Conservation (phyloP, 2,888 invertebrate genomes). For the Mimumesa dahlbomi region DNA sequence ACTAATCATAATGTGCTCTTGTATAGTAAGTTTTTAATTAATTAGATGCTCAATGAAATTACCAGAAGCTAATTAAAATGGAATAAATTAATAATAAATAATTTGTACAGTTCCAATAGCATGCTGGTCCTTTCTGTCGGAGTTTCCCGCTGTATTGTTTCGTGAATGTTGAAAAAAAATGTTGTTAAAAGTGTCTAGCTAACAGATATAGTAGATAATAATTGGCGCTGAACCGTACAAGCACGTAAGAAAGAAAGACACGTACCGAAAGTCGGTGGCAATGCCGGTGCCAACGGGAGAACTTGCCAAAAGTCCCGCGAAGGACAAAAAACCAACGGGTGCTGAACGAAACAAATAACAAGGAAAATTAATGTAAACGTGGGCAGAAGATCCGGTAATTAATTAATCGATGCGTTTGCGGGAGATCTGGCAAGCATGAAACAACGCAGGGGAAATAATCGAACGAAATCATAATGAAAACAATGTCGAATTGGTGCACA, state of each 20-base stretch:
- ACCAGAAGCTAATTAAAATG: no score
- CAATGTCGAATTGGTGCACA: not conserved
- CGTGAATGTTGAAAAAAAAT: no score
- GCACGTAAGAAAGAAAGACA: conserved; percentile 64
- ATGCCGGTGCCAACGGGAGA: conserved; percentile 72
- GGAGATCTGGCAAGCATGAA: conserved; percentile 40
- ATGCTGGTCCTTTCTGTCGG: no score
- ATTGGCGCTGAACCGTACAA: conserved; percentile 33
- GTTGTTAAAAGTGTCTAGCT: no score
- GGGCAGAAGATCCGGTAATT: not conserved
- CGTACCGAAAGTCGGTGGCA: conserved; percentile 76
- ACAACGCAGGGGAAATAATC: not conserved
- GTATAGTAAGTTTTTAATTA: no score
- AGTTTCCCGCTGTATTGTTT: no score
- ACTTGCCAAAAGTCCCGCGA: conserved; percentile 74
- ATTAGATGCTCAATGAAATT: no score
- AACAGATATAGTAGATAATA: no score
- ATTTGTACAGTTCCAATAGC: no score
- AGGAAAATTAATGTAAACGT: conserved; percentile 49
- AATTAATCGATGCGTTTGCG: conserved; percentile 20
- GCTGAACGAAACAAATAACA: conserved; percentile 77
- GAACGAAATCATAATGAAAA: not conserved
- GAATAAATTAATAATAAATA: no score
- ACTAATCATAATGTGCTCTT: no score
- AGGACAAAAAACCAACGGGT: conserved; percentile 75